Percentiles rank a stretch among this genome's conserved stretches.
Conservation (phyloP, 2,113 vertebrate species). For the Alosa alosa region DNA sequence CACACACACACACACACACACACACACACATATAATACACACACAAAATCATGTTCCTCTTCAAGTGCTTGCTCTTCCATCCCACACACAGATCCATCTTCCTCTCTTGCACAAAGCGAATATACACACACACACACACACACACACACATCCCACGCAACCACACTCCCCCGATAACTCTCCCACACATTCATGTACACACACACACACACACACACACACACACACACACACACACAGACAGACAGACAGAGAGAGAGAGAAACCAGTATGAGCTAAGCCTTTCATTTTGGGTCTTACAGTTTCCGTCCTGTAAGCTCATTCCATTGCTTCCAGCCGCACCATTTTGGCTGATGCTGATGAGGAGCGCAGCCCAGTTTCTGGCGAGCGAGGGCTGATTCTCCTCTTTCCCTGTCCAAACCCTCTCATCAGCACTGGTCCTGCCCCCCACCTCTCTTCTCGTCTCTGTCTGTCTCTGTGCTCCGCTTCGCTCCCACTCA, state of each 20-base stretch:
- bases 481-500: background rate
- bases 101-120: background rate
- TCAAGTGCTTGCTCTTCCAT: background rate
- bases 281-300: background rate
- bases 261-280: background rate
- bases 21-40: background rate
- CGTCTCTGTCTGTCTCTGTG: background rate
- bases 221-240: background rate
- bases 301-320: background rate
- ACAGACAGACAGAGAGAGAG: background rate
- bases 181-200: background rate
- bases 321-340: background rate
- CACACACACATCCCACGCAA: background rate
- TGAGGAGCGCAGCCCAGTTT: background rate
- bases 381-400: background rate
- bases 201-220: background rate
- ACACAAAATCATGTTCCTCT: background rate
- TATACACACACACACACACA: background rate
- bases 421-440: background rate
- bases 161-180: background rate
- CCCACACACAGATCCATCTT: background rate
- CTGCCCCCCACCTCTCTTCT: background rate
- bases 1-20: background rate
- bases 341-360: background rate
- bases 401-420: background rate